phyloP scores from a whole-genome alignment of 2,888 invertebrate genomes.

The Timema cristinae region DNA sequence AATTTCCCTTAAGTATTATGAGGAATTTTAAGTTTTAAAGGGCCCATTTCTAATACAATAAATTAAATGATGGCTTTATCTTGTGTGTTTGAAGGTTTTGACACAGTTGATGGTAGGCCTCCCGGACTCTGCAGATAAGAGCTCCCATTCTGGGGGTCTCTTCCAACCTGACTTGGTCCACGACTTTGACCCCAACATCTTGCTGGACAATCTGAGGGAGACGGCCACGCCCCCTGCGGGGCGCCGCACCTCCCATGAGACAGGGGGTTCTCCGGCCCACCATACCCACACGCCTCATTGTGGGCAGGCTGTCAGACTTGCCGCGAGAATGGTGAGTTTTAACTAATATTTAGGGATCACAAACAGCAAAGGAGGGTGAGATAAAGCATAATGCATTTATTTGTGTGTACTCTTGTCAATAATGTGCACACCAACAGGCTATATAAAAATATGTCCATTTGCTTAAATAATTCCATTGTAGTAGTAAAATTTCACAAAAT shows the following conservation, averaged over 20 bases:
- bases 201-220: conserved; percentile 58
- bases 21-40: too few relatives aligned
- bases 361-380: too few relatives aligned
- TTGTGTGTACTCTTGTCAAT: too few relatives aligned
- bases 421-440: too few relatives aligned
- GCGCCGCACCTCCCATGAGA: conserved; percentile 27
- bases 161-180: conserved; percentile 54
- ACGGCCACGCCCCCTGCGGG: conserved; percentile 31
- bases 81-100: conserved; percentile 48
- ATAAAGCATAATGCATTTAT: too few relatives aligned
- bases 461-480: too few relatives aligned
- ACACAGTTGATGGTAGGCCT: conserved; percentile 57
- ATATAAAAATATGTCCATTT: too few relatives aligned
- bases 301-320: conserved; percentile 47
- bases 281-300: conserved; percentile 48
- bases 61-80: too few relatives aligned
- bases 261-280: conserved; percentile 39
- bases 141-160: conserved; percentile 42
- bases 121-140: conserved; percentile 48
- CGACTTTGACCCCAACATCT: conserved; percentile 70
- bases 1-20: too few relatives aligned
- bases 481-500: too few relatives aligned
- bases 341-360: too few relatives aligned
- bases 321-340: conserved; percentile 53
- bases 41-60: too few relatives aligned